Conservation (phyloP, 2,888 invertebrate genomes). For the Tetragonula carbonaria region DNA sequence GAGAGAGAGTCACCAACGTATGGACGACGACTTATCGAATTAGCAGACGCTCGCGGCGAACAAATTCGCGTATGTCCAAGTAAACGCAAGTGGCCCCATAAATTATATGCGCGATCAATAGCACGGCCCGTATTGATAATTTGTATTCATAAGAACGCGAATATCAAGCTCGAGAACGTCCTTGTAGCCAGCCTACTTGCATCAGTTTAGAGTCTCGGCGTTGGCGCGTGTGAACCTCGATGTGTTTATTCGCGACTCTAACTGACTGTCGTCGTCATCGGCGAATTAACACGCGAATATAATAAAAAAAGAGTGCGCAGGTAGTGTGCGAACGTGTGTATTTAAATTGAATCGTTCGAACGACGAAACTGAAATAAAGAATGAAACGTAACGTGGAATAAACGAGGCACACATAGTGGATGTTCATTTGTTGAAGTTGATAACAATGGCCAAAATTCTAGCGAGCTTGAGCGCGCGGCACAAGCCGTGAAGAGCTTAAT, state of each 20-base stretch:
- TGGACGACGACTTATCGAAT: conserved; percentile 37
- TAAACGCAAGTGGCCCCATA: conserved; percentile 34
- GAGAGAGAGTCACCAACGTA: background rate
- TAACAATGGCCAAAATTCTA: background rate
- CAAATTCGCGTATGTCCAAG: conserved; percentile 37
- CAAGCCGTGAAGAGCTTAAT: background rate
- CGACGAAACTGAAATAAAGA: background rate
- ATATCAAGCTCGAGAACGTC: conserved; percentile 1
- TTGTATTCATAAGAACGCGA: conserved; percentile 43
- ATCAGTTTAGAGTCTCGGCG: too few relatives aligned
- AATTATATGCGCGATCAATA: conserved; percentile 51
- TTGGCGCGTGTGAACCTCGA: conserved; percentile 3
- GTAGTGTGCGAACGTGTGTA: too few relatives aligned
- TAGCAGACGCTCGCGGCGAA: conserved; percentile 15
- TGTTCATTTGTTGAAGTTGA: background rate
- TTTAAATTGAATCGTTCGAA: too few relatives aligned
- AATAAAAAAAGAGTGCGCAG: too few relatives aligned
- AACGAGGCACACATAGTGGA: background rate
- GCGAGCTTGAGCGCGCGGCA: background rate
- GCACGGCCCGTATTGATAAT: conserved; percentile 26
- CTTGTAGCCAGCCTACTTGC: too few relatives aligned
- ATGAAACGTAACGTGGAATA: background rate
- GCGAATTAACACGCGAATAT: too few relatives aligned
- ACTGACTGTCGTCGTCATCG: too few relatives aligned
- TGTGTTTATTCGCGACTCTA: background rate